Evolutionary conservation across 1,140 invertebrate species (phyloP).

Genomic region (Grapholita molesta): DNA sequence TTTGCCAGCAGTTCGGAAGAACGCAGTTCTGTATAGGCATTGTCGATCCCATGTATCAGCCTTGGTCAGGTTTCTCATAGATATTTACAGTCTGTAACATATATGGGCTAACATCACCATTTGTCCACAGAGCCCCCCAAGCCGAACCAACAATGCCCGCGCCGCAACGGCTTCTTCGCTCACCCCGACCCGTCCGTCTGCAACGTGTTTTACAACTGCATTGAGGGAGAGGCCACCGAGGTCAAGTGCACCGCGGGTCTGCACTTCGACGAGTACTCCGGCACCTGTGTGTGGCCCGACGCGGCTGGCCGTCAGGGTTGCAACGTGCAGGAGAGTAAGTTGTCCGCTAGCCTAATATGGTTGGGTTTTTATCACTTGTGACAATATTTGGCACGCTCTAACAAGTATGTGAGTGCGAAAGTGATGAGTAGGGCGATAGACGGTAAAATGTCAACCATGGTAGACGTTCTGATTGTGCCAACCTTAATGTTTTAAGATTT

Average conservation of each 20-base stretch:
- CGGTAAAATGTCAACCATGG: too few species aligned
- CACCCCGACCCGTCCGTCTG: slow-evolving; percentile 90
- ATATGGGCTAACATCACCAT: not conserved
- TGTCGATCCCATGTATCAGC: too few species aligned
- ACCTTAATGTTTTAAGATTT: too few species aligned
- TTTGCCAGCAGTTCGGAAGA: too few species aligned
- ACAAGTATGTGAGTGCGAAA: too few species aligned
- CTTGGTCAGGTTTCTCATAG: too few species aligned
- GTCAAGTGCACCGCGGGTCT: slow-evolving; percentile 91
- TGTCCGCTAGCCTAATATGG: too few species aligned
- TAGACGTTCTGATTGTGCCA: too few species aligned
- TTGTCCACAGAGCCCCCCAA: slow-evolving; percentile 85
- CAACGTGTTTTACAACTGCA: slow-evolving; percentile 93
- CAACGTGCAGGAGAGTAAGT: slow-evolving; percentile 75
- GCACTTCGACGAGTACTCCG: slow-evolving; percentile 92
- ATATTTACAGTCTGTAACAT: not conserved
- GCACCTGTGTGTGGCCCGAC: slow-evolving; percentile 93
- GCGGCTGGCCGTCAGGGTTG: slow-evolving; percentile 87
- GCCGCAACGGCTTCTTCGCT: slow-evolving; percentile 92
- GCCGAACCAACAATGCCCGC: slow-evolving; percentile 85
- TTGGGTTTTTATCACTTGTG: too few species aligned
- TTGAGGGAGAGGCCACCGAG: slow-evolving; percentile 88
- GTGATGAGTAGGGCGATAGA: too few species aligned
- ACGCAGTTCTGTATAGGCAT: too few species aligned
- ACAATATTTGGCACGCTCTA: too few species aligned